Evolutionary conservation across 1,140 invertebrate species (phyloP).

Genomic region (Drosophila ogumai): DNA sequence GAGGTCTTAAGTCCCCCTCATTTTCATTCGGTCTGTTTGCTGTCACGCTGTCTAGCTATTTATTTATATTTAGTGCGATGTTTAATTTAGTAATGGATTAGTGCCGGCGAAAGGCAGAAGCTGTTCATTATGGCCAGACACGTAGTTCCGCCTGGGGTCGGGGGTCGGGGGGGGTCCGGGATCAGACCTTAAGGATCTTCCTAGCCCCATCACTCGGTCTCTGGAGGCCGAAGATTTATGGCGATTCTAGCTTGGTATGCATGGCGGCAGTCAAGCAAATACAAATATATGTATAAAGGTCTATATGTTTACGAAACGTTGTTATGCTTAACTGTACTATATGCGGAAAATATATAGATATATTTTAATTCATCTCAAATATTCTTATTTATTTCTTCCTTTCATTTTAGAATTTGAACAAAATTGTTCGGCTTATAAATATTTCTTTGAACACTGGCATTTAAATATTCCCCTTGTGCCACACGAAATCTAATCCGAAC

Average conservation of each 20-base stretch:
- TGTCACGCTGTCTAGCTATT: conserved; percentile 81
- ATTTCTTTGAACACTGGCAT: neutral
- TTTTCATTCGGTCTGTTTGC: conserved; percentile 64
- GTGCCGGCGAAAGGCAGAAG: conserved; percentile 33
- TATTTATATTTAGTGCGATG: conserved; percentile 81
- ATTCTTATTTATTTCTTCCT: neutral
- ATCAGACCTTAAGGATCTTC: neutral
- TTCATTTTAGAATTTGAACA: neutral
- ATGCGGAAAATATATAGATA: too few species aligned
- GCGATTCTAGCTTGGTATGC: conserved; percentile 62
- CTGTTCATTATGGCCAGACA: conserved; percentile 74
- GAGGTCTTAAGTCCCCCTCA: conserved; percentile 1
- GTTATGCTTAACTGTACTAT: too few species aligned
- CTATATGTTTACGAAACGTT: neutral
- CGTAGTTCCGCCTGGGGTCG: conserved; percentile 35
- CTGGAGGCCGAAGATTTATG: conserved; percentile 66
- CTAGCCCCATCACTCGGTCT: conserved; percentile 6
- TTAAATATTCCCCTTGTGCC: neutral
- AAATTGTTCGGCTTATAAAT: neutral
- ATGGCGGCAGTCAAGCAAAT: conserved; percentile 20
- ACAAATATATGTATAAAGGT: neutral
- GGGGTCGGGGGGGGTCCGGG: conserved; percentile 3
- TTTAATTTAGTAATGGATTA: conserved; percentile 84
- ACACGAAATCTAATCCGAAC: conserved; percentile 9
- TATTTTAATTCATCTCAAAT: too few species aligned